A percentile compares a stretch with the other conserved stretches of the same genome.
Conservation (phyloP, 1,140 invertebrate species). For the Centruroides sculpturatus region DNA sequence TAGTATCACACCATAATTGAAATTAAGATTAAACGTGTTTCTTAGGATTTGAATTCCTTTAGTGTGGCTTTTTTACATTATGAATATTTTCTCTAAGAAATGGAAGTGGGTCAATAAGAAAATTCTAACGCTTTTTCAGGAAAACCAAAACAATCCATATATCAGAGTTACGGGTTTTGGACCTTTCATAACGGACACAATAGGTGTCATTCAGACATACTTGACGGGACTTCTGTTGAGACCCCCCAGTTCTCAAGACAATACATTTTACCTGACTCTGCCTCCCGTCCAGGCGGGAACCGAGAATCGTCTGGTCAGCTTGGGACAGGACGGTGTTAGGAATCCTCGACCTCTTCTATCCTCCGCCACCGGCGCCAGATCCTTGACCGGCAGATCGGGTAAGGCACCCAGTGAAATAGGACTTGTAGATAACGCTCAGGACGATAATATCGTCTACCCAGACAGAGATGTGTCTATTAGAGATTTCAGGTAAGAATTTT, state of each 20-base stretch:
- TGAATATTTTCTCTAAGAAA: not conserved
- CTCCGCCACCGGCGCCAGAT: not conserved
- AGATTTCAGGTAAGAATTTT: constrained; percentile 1
- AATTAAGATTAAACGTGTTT: too few relatives aligned
- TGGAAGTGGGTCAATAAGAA: not conserved
- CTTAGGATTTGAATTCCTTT: not conserved
- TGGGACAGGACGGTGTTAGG: not conserved
- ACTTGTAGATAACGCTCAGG: not conserved
- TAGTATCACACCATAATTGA: too few relatives aligned
- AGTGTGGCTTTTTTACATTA: not conserved
- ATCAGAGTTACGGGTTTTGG: constrained; percentile 15
- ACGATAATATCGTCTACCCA: constrained; percentile 5
- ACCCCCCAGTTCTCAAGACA: not conserved
- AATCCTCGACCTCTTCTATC: not conserved
- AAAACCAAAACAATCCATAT: not conserved
- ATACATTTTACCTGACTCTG: constrained; percentile 8
- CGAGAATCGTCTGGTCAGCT: constrained; percentile 3
- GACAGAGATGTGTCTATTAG: constrained; percentile 4
- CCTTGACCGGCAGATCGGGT: not conserved
- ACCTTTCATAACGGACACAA: constrained; percentile 15
- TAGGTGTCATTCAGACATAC: constrained; percentile 18
- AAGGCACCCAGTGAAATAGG: not conserved
- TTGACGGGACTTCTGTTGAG: constrained; percentile 14
- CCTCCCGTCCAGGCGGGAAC: constrained; percentile 7
- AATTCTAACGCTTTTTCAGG: not conserved